Conservation (phyloP, 2,888 invertebrate genomes). For the Gari tellinella region DNA sequence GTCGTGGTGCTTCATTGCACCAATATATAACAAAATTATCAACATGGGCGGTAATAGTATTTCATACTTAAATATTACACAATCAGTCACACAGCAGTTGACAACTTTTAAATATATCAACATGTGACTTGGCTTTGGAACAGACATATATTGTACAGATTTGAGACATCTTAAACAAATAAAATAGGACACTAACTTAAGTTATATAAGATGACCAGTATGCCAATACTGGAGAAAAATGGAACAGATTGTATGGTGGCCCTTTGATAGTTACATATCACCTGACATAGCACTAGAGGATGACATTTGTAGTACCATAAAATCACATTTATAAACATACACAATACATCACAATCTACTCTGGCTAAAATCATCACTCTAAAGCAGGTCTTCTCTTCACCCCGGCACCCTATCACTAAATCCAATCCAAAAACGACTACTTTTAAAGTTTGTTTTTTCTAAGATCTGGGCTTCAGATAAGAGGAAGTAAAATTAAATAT, state of each 20-base stretch:
- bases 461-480: too few relatives aligned
- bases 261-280: constrained; percentile 26
- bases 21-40: not conserved
- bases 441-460: too few relatives aligned
- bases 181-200: too few relatives aligned
- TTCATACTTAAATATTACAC: constrained; percentile 48
- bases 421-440: too few relatives aligned
- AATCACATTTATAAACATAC: constrained; percentile 50
- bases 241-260: constrained; percentile 4
- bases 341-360: not conserved
- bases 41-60: constrained; percentile 55
- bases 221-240: not conserved
- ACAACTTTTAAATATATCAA: constrained; percentile 2
- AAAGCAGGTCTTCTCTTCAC: too few relatives aligned
- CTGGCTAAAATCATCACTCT: too few relatives aligned
- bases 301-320: constrained; percentile 40
- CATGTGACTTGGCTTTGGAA: constrained; percentile 23
- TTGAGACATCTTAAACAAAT: too few relatives aligned
- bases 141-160: not conserved
- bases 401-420: too few relatives aligned
- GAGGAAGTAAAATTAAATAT: too few relatives aligned
- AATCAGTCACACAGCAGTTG: constrained; percentile 15
- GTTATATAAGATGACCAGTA: too few relatives aligned
- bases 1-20: constrained; percentile 38
- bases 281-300: constrained; percentile 52